Evolutionary conservation across 2,888 invertebrate genomes (phyloP).

Genomic region (Lithosia quadra): DNA sequence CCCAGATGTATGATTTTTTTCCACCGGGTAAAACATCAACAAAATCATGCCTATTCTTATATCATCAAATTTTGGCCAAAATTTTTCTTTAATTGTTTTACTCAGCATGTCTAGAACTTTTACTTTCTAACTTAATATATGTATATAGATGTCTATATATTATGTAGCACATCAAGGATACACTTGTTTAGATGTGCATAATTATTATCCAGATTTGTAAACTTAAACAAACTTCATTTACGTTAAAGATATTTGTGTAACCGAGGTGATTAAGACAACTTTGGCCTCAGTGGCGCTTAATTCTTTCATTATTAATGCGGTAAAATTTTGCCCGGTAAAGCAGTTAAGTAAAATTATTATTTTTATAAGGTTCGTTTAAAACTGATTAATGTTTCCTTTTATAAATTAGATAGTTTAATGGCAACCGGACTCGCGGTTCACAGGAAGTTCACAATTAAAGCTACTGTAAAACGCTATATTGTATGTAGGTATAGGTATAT

Average conservation of each 20-base stretch:
- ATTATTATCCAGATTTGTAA: neutral
- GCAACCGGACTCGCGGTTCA: neutral
- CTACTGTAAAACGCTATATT: neutral
- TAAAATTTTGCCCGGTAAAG: slow-evolving; percentile 27
- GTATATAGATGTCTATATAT: too few species aligned
- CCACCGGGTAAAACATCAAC: too few species aligned
- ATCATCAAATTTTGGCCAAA: too few species aligned
- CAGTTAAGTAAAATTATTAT: slow-evolving; percentile 21
- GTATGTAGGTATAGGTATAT: neutral
- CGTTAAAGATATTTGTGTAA: slow-evolving; percentile 45
- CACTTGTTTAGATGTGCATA: neutral
- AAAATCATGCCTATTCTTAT: too few species aligned
- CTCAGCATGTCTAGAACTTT: too few species aligned
- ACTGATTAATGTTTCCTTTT: neutral
- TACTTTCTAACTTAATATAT: too few species aligned
- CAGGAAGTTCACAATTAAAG: neutral
- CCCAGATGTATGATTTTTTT: too few species aligned
- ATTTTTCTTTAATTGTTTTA: too few species aligned
- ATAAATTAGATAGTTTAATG: neutral
- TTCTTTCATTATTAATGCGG: slow-evolving; percentile 42
- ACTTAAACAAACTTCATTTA: slow-evolving; percentile 15
- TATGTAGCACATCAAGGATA: too few species aligned
- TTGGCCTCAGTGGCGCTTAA: slow-evolving; percentile 42
- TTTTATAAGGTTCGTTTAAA: slow-evolving; percentile 16
- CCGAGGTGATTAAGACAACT: slow-evolving; percentile 44